Evolutionary conservation across 2,797 vertebrate genomes (phyloP), one percentile per base, ranked within the genome.

Genomic region (Babyrousa celebensis): DNA sequence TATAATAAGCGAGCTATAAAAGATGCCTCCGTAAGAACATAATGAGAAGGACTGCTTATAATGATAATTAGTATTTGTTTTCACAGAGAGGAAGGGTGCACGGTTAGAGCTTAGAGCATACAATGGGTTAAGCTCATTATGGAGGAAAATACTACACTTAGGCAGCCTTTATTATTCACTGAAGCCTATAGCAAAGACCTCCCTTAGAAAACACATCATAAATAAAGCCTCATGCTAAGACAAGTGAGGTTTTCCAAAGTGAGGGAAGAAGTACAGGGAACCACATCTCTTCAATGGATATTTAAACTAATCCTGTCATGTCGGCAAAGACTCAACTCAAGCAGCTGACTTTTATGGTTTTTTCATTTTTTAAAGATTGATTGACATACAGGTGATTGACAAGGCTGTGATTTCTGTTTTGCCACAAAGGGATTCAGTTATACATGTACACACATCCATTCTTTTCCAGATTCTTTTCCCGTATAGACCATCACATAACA

Each of bases 1-100:
- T 98, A 96, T 96, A 98, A 98, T 98, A 97, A 98, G 97, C 92
- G 97, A 98, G 96, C 96, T 97, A 98, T 98, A 98, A 98, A 98
- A 98, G 97, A 98, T 97, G 97, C 95, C 97, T 97, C 97, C 98
- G 97, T 82, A 97, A 97, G 93, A 94, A 36, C 96, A 97, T 97
- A 98, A 98, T 97, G 97, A 98, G 97, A 98, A 96, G 93, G 98
- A 98, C 91, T 97, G 91, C 96, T 98, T 97, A 97, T 97, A 98
- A 98, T 95, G 96, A 97, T 98, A 98, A 98, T 97, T 97, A 94
- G 91, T 87, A 98, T 97, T 97, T 94, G 43, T 93, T 97, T 90
- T 95, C 92, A 97, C 65, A 92, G 96, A 98, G 96, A 85, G 96
- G 88, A 98, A 98, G 96, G 98, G 97, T 96, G 96, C 90, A 82